Base-by-base conservation (phyloP, 2,888 invertebrate species). In the Heliconius aoede region DNA sequence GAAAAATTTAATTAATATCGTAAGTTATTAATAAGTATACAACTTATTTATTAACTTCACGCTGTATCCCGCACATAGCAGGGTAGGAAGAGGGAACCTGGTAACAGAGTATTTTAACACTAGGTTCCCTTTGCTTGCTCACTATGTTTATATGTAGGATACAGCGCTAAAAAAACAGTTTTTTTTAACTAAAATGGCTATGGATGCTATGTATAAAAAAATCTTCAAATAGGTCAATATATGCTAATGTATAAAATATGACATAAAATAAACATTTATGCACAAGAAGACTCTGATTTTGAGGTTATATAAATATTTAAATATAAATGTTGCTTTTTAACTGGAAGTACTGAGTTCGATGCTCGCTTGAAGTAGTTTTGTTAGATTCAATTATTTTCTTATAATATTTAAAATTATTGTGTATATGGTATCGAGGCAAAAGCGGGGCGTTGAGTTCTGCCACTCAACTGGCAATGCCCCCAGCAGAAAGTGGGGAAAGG, bases 301-400 rank as follows among this genome's bases (percentile, higher is more conserved):
- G n/a, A 69, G 69, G 69, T 69, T 69, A 55, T 51, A 69, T 69
- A 69, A 69, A 69, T 69, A 69, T 69, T 69, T 55, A 55, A 69
- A 55, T 55, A 69, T 55, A 9, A 55, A 55, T 55, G n/a, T 55
- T 55, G 55, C 55, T n/a, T 9, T 55, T 55, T 55, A 21, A 55
- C 55, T n/a, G 55, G n/a, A 21, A 26, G 26, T 40, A n/a, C 28
- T 9, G 28, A 21, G 61, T 62, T 62, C 61, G 9, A 30, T 30
- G 21, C 21, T 18, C 30, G 7, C 3, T 15, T 28, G 30, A 62
- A 18, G 61, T 28, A 30, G 30, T 64, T 64, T 64, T 46, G 18
- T 46, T 18, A 7, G 18, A 46, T 5, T 46, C 46, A 18, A 18
- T 21, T 7, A 46, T 21, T 46, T 46, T 46, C 18, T 46, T 46